Base-by-base conservation (phyloP, 2,113 vertebrate species). In the Zootoca vivipara region DNA sequence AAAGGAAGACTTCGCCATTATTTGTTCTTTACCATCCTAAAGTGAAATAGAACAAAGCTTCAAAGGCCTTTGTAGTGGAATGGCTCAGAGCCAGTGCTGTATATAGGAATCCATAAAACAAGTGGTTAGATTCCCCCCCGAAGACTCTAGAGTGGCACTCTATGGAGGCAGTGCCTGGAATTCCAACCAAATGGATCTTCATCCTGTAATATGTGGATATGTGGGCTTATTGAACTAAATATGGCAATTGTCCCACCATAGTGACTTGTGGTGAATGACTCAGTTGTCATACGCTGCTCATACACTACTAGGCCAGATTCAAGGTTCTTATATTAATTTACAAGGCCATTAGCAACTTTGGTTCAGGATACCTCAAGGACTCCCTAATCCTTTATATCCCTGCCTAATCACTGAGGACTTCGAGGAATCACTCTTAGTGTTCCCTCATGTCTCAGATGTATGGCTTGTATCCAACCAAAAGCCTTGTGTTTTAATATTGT, bases 21-120 rank as follows among this genome's bases (percentile, higher is more conserved):
- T 92, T 94, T 92, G 92, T 94, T 91, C 89, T 94, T 88, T 94
- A 88, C 93, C 81, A 15, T 93, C 79, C 86, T 52, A 86, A 86
- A 85, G 28, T 91, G 87, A 87, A 96, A 85, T 70, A 87, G 89
- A 95, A 91, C 93, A 91, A 90, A 89, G 83, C 89, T 81, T 93
- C 93, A 93, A 93, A 95, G 93, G 46, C 89, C 86, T 80, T 78
- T 28, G 78, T 78, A 87, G 92, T 15, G 64, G 65, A 73, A 13
- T 2, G 88, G 73, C 90, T 94, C 85, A 79, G 90, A 92, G 90
- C 83, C 78, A n/a, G 85, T 62, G 86, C 88, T 92, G 40, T 79
- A 40, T 90, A 90, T 92, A 89, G 90, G 10, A 90, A 84, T 56
- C 46, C 92, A 94, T 86, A 38, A 89, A 91, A 83, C 85, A 83